Evolutionary conservation across 2,888 invertebrate species (phyloP).

Genomic region (Microctonus aethiopoides): DNA sequence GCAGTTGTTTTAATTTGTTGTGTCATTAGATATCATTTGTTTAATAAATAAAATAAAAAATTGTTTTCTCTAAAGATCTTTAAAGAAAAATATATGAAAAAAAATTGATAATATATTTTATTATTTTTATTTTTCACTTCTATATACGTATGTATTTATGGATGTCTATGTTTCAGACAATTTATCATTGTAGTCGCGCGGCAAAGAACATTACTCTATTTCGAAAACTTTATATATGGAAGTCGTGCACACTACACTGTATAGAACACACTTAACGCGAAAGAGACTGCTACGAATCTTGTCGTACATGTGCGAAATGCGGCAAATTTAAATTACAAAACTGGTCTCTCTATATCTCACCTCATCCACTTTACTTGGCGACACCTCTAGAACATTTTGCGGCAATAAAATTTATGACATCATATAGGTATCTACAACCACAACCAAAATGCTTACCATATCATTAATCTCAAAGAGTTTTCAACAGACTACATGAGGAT

Average conservation of each 20-base stretch:
- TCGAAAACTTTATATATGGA: too few relatives aligned
- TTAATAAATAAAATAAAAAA: too few relatives aligned
- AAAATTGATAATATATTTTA: too few relatives aligned
- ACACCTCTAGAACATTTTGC: not conserved
- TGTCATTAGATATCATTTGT: too few relatives aligned
- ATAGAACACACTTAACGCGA: too few relatives aligned
- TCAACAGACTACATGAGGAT: not conserved
- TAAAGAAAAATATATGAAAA: too few relatives aligned
- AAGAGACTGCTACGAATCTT: not conserved
- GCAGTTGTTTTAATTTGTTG: too few relatives aligned
- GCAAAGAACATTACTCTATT: too few relatives aligned
- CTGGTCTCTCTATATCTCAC: not conserved
- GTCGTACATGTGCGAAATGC: not conserved
- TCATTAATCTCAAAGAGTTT: not conserved
- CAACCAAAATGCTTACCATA: not conserved
- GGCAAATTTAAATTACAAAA: not conserved
- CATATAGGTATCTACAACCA: not conserved
- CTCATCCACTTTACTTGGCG: not conserved
- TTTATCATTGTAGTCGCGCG: too few relatives aligned
- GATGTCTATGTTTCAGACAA: not conserved
- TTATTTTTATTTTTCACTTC: too few relatives aligned
- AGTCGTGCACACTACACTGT: too few relatives aligned
- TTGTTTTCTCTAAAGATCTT: too few relatives aligned
- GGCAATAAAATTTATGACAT: not conserved
- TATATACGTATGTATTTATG: not conserved